Conservation (phyloP, 2,113 vertebrate genomes). For the Orthonyx spaldingii region DNA sequence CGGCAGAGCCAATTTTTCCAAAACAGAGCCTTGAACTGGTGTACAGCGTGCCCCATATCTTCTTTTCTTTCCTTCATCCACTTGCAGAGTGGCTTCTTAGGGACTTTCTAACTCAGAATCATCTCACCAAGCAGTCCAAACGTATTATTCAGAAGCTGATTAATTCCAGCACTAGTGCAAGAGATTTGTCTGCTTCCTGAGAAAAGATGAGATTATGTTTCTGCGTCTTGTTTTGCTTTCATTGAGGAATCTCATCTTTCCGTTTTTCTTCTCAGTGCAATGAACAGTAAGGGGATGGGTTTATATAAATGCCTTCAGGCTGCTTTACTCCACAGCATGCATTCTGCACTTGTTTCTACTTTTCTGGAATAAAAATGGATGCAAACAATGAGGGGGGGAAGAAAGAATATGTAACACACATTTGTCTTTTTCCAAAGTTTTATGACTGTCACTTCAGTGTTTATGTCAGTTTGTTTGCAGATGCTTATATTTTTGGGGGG, state of each 20-base stretch:
- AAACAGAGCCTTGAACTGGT: slow-evolving; percentile 67
- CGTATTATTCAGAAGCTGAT: background rate
- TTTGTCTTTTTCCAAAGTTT: background rate
- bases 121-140: background rate
- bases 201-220: slow-evolving; percentile 56
- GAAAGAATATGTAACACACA: background rate
- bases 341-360: background rate
- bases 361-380: background rate
- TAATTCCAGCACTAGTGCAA: slow-evolving; percentile 8
- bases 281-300: slow-evolving; percentile 13
- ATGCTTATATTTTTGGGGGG: background rate
- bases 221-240: slow-evolving; percentile 24
- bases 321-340: background rate
- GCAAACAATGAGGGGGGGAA: background rate
- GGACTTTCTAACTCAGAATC: background rate
- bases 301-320: slow-evolving; percentile 5
- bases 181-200: slow-evolving; percentile 2
- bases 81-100: background rate
- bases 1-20: slow-evolving; percentile 79
- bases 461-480: background rate
- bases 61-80: background rate
- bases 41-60: slow-evolving; percentile 29
- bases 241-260: slow-evolving; percentile 45
- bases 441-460: background rate
- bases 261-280: background rate